phyloP scores from a whole-genome alignment of 1,140 invertebrate genomes.

The Dryas iulia region DNA sequence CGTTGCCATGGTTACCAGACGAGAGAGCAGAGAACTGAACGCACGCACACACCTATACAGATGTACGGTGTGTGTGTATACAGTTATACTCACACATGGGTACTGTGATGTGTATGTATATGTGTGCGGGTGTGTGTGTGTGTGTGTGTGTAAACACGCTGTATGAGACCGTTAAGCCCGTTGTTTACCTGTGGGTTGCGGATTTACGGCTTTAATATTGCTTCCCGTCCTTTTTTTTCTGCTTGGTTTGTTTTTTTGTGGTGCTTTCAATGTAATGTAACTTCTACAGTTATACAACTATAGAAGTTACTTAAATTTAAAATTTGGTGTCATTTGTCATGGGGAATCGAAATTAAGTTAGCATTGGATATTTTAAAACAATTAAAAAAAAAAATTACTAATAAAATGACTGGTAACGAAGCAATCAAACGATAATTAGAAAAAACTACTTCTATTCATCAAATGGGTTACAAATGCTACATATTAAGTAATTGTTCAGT shows the following conservation, averaged over 20 bases:
- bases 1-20: slow-evolving; percentile 32
- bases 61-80: background rate
- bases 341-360: no score
- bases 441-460: no score
- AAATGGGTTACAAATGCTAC: no score
- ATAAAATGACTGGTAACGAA: no score
- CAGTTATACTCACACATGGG: background rate
- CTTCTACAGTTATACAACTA: no score
- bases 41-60: slow-evolving; percentile 12
- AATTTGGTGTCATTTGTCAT: no score
- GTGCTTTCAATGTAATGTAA: background rate
- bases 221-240: background rate
- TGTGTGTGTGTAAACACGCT: background rate
- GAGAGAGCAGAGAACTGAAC: slow-evolving; percentile 9
- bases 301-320: background rate
- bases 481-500: background rate
- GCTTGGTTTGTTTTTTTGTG: background rate
- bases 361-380: background rate
- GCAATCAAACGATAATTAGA: no score
- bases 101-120: background rate
- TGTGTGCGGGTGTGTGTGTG: background rate
- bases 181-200: slow-evolving; percentile 2
- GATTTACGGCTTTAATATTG: background rate
- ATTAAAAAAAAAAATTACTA: no score
- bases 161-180: background rate